A percentile compares a stretch with the other conserved stretches of the same genome.
Conservation (phyloP, 2,113 vertebrate species). For the Amazona guildingii region DNA sequence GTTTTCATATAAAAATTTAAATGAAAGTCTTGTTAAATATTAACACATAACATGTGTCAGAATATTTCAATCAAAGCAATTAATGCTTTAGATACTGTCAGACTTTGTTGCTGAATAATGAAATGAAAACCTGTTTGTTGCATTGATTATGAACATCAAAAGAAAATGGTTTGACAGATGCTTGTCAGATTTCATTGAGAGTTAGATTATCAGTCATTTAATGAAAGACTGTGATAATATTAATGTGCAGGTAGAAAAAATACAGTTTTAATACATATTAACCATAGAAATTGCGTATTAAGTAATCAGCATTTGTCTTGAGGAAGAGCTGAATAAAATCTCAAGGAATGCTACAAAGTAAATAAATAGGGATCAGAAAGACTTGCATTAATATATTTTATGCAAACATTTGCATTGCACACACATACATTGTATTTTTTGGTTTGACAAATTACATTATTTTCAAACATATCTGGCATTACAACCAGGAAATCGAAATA, state of each 20-base stretch:
- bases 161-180: neutral
- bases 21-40: neutral
- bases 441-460: neutral
- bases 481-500: neutral
- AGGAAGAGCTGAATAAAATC: neutral
- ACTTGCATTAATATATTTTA: neutral
- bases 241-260: neutral
- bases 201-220: neutral
- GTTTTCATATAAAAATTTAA: neutral
- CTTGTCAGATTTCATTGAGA: neutral
- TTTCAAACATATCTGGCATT: neutral
- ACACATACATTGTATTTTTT: neutral
- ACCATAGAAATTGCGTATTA: neutral
- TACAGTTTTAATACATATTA: neutral
- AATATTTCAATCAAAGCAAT: neutral
- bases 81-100: neutral
- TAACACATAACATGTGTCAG: neutral
- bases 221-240: neutral
- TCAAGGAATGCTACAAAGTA: neutral
- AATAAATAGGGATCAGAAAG: neutral
- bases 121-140: neutral
- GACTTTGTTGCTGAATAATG: neutral
- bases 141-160: neutral
- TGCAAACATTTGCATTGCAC: neutral
- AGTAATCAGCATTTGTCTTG: neutral